Evolutionary conservation across 2,888 invertebrate species (phyloP), one percentile per base, ranked within the genome.

Genomic region (Hyposoter didymator): DNA sequence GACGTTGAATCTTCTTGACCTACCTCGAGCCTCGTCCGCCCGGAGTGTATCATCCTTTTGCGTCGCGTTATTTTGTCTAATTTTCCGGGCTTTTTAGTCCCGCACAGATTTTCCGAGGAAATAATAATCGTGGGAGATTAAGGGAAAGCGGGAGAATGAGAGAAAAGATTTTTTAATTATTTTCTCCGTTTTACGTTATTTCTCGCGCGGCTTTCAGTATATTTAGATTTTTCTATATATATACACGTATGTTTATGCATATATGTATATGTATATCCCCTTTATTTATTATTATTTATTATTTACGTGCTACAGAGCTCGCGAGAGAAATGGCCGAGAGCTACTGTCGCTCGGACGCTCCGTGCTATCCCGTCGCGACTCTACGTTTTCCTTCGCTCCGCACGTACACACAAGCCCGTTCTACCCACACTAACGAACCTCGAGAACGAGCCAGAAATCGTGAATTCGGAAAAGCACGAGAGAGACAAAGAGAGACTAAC

Each of bases 41-140:
- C 94, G 92, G 94, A 94, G 91, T 94, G 94, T 93, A 94, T 94
- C 94, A 94, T 94, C 93, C 93, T 94, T 93, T 94, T 94, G 92
- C 93, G 93, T 92, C 93, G 93, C 93, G 93, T 94, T 93, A 94
- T 94, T 93, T 93, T 93, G 93, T 90, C 89, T 84, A 86, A 87
- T 82, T 73, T 84, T 86, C 80, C 88, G 88, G 88, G 87, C 62
- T 80, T 84, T 72, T 78, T 49, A 81, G 66, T 74, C 88, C 88
- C 88, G 87, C 88, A 87, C 88, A 87, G 73, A 84, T 78, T 78
- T 87, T 78, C 35, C 73, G 55, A 78, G 39, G 47, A 83, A 84
- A 80, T 76, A 74, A n/a, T 7, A 72, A 35, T 70, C 39, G 43
- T 45, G 39, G 47, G 64, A 43, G n/a, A 49, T 69, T 8, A 35